Conservation (phyloP, 2,888 invertebrate genomes). For the Drosophila anceps region DNA sequence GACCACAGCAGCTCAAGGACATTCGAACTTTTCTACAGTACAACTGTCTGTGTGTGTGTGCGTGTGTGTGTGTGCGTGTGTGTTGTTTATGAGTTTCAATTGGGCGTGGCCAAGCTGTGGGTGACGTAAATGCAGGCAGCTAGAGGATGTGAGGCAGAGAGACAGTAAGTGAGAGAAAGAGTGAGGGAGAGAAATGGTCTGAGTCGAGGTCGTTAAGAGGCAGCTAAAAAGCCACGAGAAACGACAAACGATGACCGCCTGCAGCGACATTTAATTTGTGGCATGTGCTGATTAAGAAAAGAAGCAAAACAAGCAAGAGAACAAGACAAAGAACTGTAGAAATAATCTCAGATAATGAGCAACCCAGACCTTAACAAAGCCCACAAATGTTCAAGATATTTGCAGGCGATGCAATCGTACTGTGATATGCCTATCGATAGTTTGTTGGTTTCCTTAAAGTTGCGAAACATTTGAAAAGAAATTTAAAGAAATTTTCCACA, state of each 20-base stretch:
- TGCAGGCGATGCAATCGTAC: background rate
- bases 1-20: slow-evolving; percentile 67
- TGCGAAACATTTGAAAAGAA: no score
- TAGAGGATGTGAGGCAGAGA: background rate
- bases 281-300: slow-evolving; percentile 21
- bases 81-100: slow-evolving; percentile 35
- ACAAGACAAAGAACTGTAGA: slow-evolving; percentile 15
- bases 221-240: slow-evolving; percentile 12
- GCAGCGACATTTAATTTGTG: slow-evolving; percentile 33
- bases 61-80: slow-evolving; percentile 20
- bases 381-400: background rate
- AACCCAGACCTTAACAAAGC: slow-evolving; percentile 10
- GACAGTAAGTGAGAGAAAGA: background rate
- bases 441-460: no score
- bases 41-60: slow-evolving; percentile 10
- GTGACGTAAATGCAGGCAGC: slow-evolving; percentile 17
- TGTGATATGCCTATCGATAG: background rate
- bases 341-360: slow-evolving; percentile 15
- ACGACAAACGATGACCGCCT: slow-evolving; percentile 35
- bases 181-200: background rate
- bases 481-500: no score
- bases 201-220: slow-evolving; percentile 4
- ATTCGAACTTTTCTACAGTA: slow-evolving; percentile 26
- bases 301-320: slow-evolving; percentile 8
- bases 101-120: slow-evolving; percentile 51